Conservation (phyloP, 2,113 vertebrate species). For the Chaetodon trifascialis region DNA sequence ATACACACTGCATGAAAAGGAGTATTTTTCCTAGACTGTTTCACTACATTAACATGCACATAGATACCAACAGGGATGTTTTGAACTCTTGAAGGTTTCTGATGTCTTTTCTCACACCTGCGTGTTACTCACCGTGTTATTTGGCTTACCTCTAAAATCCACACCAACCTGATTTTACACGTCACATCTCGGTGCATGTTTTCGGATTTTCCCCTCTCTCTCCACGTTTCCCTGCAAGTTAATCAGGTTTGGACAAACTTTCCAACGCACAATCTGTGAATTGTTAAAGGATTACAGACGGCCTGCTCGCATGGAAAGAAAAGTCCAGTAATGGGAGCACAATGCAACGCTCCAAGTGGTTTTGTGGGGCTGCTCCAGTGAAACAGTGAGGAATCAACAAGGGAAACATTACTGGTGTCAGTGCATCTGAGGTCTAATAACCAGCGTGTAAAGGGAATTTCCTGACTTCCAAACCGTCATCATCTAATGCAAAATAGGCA, state of each 20-base stretch:
- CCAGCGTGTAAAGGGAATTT: conserved; percentile 33
- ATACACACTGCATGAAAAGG: background rate
- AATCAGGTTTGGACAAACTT: conserved; percentile 58
- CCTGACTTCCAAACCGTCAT: conserved; percentile 10
- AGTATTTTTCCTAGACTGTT: background rate
- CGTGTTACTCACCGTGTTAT: background rate
- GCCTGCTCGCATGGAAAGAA: conserved; percentile 53
- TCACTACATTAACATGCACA: background rate
- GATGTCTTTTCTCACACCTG: background rate
- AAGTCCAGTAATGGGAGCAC: conserved; percentile 54
- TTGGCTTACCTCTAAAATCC: background rate
- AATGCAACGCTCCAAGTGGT: conserved; percentile 27
- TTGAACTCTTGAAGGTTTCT: background rate
- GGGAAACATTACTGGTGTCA: conserved; percentile 33
- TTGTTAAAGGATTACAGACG: conserved; percentile 69
- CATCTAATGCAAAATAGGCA: conserved; percentile 36
- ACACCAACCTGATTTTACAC: background rate
- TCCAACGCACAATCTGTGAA: conserved; percentile 67
- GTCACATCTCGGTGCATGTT: conserved; percentile 25
- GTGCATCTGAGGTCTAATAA: conserved; percentile 44
- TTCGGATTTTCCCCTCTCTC: conserved; percentile 35
- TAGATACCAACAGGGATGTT: background rate
- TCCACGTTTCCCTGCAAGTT: conserved; percentile 43
- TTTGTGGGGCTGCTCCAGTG: conserved; percentile 40
- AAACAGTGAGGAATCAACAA: conserved; percentile 33